Evolutionary conservation across 2,888 invertebrate species (phyloP).

Genomic region (Caenorhabditis doughertyi): DNA sequence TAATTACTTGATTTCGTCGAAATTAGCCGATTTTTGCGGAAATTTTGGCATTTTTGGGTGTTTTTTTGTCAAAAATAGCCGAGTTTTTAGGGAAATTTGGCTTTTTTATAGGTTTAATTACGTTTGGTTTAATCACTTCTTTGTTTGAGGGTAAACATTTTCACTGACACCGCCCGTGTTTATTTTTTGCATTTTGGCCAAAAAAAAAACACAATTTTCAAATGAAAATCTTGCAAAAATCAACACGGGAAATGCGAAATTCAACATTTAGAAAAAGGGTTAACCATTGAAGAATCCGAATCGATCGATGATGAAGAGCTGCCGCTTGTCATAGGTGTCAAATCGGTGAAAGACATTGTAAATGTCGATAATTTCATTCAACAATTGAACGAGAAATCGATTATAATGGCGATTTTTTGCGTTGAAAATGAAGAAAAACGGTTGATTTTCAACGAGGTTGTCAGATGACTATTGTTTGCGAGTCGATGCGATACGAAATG

Average conservation of each 20-base stretch:
- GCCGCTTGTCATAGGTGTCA: slow-evolving; percentile 42
- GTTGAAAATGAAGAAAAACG: background rate
- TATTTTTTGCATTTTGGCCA: background rate
- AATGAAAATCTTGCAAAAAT: background rate
- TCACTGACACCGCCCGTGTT: slow-evolving; percentile 11
- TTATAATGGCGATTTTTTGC: too few relatives aligned
- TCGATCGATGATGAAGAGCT: slow-evolving; percentile 26
- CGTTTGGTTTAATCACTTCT: too few relatives aligned
- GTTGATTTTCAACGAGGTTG: background rate
- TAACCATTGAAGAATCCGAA: slow-evolving; percentile 27
- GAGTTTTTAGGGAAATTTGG: too few relatives aligned
- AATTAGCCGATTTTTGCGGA: too few relatives aligned
- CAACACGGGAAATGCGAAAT: background rate
- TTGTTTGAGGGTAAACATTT: slow-evolving; percentile 45
- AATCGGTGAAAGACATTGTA: slow-evolving; percentile 38
- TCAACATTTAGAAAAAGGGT: background rate
- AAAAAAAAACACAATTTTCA: slow-evolving; percentile 5
- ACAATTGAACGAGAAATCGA: too few relatives aligned
- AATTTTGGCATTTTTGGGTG: slow-evolving; percentile 34
- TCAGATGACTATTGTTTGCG: background rate
- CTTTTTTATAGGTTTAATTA: too few relatives aligned
- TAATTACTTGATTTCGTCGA: too few relatives aligned
- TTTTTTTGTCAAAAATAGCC: too few relatives aligned
- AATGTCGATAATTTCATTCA: background rate
- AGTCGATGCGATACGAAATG: slow-evolving; percentile 8